Percentiles rank a stretch among this genome's conserved stretches.
phyloP scores from a whole-genome alignment of 2,888 invertebrate genomes.

The Hydraecia micacea region DNA sequence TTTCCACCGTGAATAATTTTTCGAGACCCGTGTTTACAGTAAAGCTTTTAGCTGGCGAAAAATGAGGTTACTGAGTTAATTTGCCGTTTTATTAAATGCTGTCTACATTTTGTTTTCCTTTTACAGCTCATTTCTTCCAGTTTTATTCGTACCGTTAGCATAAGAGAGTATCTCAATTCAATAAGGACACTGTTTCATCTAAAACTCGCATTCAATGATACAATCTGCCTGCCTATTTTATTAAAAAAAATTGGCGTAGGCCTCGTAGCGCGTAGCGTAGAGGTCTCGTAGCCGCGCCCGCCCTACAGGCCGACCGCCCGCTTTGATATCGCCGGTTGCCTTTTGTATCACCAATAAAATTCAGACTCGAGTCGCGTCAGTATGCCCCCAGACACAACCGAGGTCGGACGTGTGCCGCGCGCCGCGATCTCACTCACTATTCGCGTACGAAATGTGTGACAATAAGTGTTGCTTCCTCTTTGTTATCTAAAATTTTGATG shows the following conservation, averaged over 20 bases:
- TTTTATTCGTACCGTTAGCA: slow-evolving; percentile 28
- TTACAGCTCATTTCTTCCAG: slow-evolving; percentile 5
- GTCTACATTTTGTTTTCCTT: slow-evolving; percentile 31
- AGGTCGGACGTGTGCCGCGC: slow-evolving; percentile 80
- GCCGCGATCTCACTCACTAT: slow-evolving; percentile 73
- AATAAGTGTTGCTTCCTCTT: slow-evolving; percentile 90
- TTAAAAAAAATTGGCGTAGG: slow-evolving; percentile 44
- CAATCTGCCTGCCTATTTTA: slow-evolving; percentile 47
- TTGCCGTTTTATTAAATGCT: slow-evolving; percentile 38
- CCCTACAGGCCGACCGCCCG: slow-evolving; percentile 74
- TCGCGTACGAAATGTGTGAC: slow-evolving; percentile 89
- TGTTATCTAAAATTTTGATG: slow-evolving; percentile 82
- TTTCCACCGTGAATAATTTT: slow-evolving; percentile 83
- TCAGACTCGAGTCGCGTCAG: slow-evolving; percentile 75
- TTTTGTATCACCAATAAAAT: slow-evolving; percentile 72
- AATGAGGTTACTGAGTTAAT: slow-evolving; percentile 38
- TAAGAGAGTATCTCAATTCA: slow-evolving; percentile 37
- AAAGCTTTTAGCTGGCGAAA: slow-evolving; percentile 35
- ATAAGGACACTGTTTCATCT: slow-evolving; percentile 47
- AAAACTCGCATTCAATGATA: slow-evolving; percentile 45
- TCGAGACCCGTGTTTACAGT: slow-evolving; percentile 53
- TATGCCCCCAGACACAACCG: slow-evolving; percentile 80
- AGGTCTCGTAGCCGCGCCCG: slow-evolving; percentile 78
- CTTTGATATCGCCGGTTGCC: slow-evolving; percentile 73
- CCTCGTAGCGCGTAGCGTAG: slow-evolving; percentile 79